Evolutionary conservation across 2,113 vertebrate species (phyloP), one percentile per base, ranked within the genome.

Genomic region (Gadus macrocephalus): DNA sequence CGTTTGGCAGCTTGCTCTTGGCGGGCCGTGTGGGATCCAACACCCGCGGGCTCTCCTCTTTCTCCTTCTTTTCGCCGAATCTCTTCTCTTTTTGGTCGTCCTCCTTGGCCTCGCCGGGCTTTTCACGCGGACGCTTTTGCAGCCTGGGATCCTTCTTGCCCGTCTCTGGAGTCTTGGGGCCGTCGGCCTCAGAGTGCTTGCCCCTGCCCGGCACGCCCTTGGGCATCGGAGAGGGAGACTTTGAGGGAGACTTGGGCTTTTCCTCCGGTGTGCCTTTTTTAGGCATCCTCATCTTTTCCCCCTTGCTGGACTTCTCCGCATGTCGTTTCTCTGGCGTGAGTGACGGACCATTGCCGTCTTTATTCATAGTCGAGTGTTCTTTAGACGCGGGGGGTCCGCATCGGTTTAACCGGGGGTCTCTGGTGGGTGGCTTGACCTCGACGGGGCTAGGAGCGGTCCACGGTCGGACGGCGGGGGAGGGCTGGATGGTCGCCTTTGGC

Each of bases 371-470:
- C 17, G 87, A 85, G 0, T 92, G 92, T 68, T 96, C 96, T 91
- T 96, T 97, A 77, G 85, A 61, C 64, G 71, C 76, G 79, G 88
- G 8, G 81, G 90, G 74, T 78, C 77, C 72, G 62, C 71, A 53
- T 66, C 96, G 92, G 82, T 96, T 96, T 73, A 99, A 91, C 27
- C 97, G 95, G 35, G 96, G 97, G 87, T 98, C 97, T 79, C 96
- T 91, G 58, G 92, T 94, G 22, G 93, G 80, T 9, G 88, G 78
- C 83, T 97, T 97, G 15, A 90, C 20, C 53, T 98, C 96, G 11
- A 14, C 9, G 22, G 92, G 85, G 76, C 91, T 91, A 19, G 92
- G 91, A 64, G 93, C 85, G 22, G 90, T 85, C 85, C 92, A 92
- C 58, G 92, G 91, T 74, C 95, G 95, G 66, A 94, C 91, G 6